These are phyloP conservation scores for Stomatorhinus ivindoensis DNA, from an alignment of 2,113 vertebrate genomes.

Conservation along the genomic window DNA sequence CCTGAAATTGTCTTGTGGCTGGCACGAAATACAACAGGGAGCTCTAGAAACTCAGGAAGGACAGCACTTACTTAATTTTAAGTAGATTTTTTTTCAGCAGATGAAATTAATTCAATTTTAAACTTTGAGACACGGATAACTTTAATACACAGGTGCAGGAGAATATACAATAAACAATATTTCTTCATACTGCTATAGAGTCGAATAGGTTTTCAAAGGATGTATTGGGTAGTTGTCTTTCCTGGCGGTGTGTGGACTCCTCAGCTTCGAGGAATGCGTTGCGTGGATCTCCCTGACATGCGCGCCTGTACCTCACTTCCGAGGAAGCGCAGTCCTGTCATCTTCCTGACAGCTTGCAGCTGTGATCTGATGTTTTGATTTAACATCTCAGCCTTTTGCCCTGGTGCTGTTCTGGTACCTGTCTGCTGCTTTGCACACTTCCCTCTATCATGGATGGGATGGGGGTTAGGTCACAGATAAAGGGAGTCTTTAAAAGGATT, in stretches of 20 bases:
- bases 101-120: not conserved
- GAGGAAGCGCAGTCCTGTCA: not conserved
- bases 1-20: not conserved
- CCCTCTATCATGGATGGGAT: not conserved
- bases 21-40: not conserved
- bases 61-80: not conserved
- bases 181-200: not conserved
- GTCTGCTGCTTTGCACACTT: not conserved
- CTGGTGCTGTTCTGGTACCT: not conserved
- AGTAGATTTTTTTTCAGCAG: not conserved
- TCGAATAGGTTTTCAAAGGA: not conserved
- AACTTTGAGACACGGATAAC: not conserved
- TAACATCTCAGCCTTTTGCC: not conserved
- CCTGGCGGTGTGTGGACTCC: not conserved
- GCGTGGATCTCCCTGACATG: not conserved
- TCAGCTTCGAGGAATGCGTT: not conserved
- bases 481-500: not conserved
- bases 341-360: not conserved
- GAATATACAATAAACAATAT: not conserved
- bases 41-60: not conserved
- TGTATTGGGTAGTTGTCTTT: not conserved
- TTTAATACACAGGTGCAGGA: not conserved
- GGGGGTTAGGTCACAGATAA: not conserved
- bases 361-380: not conserved
- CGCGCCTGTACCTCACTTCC: not conserved